Conservation (phyloP, 2,113 vertebrate genomes). For the Gambusia holbrooki region DNA sequence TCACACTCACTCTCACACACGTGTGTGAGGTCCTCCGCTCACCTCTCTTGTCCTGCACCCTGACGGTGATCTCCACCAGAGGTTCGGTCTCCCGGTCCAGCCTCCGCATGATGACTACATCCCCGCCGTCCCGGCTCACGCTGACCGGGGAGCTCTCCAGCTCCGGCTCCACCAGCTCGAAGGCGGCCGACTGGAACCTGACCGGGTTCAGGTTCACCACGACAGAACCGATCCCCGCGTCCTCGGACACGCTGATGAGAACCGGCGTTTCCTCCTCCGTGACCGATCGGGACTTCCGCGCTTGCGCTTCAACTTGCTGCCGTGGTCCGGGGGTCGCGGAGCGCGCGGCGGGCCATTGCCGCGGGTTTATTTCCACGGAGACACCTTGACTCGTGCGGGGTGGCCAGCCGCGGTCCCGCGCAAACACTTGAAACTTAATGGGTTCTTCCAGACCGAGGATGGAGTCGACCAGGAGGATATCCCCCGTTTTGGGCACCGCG, state of each 20-base stretch:
- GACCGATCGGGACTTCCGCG: slow-evolving; percentile 73
- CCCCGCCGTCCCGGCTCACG: slow-evolving; percentile 83
- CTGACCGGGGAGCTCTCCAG: slow-evolving; percentile 80
- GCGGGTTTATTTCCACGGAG: slow-evolving; percentile 80
- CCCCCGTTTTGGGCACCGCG: slow-evolving; percentile 88
- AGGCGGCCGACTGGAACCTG: slow-evolving; percentile 76
- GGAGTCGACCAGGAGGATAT: slow-evolving; percentile 87
- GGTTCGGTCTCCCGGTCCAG: slow-evolving; percentile 85
- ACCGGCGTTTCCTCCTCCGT: slow-evolving; percentile 70
- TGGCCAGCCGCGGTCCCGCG: slow-evolving; percentile 86
- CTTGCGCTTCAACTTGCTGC: slow-evolving; percentile 3
- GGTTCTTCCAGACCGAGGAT: slow-evolving; percentile 82
- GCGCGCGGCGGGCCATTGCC: slow-evolving; percentile 67
- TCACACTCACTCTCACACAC: not conserved
- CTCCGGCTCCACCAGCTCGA: slow-evolving; percentile 84
- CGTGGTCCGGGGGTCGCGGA: slow-evolving; percentile 11
- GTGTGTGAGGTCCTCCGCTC: slow-evolving; percentile 31
- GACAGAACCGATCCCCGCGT: slow-evolving; percentile 81
- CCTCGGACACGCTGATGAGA: slow-evolving; percentile 84
- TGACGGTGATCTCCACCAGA: slow-evolving; percentile 82
- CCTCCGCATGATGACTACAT: slow-evolving; percentile 79
- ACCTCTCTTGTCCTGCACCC: slow-evolving; percentile 86
- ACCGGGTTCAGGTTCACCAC: slow-evolving; percentile 82
- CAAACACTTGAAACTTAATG: slow-evolving; percentile 83
- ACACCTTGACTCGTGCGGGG: slow-evolving; percentile 81